A percentile compares a stretch with the other conserved stretches of the same genome.
Evolutionary conservation across 2,888 invertebrate species (phyloP).

Genomic region (Aleiodes alternator): DNA sequence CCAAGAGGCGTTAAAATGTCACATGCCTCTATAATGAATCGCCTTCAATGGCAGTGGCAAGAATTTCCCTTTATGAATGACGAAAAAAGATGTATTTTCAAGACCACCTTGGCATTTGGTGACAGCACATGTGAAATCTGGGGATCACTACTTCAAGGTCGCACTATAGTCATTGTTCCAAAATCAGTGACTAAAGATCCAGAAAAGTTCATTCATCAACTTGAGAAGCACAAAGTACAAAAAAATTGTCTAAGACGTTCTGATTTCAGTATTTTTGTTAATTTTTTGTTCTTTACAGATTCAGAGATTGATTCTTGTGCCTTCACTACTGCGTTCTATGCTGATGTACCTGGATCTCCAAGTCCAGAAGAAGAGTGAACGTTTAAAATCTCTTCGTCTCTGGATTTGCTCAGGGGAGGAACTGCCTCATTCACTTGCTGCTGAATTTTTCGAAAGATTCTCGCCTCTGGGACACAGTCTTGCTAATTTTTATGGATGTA

Average conservation of each 20-base stretch:
- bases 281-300: constrained; percentile 75
- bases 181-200: constrained; percentile 86
- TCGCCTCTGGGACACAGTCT: constrained; percentile 81
- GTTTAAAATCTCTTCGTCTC: constrained; percentile 80
- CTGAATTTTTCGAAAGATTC: constrained; percentile 86
- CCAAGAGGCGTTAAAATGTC: constrained; percentile 92
- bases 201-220: constrained; percentile 82
- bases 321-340: constrained; percentile 87
- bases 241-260: too few relatives aligned
- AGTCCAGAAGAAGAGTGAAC: constrained; percentile 54
- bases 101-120: constrained; percentile 93
- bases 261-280: too few relatives aligned
- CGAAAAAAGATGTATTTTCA: constrained; percentile 88
- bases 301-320: constrained; percentile 89
- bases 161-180: constrained; percentile 84
- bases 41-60: constrained; percentile 91
- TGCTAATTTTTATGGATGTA: constrained; percentile 94
- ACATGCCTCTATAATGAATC: constrained; percentile 86
- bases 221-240: constrained; percentile 83
- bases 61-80: constrained; percentile 84
- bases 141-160: constrained; percentile 85
- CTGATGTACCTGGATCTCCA: constrained; percentile 85
- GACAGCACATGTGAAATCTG: constrained; percentile 93
- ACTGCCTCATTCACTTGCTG: constrained; percentile 82
- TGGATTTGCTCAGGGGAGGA: constrained; percentile 95